These are phyloP conservation scores for Tympanuchus pallidicinctus DNA, from an alignment of 2,113 vertebrate species.

Conservation along the genomic window DNA sequence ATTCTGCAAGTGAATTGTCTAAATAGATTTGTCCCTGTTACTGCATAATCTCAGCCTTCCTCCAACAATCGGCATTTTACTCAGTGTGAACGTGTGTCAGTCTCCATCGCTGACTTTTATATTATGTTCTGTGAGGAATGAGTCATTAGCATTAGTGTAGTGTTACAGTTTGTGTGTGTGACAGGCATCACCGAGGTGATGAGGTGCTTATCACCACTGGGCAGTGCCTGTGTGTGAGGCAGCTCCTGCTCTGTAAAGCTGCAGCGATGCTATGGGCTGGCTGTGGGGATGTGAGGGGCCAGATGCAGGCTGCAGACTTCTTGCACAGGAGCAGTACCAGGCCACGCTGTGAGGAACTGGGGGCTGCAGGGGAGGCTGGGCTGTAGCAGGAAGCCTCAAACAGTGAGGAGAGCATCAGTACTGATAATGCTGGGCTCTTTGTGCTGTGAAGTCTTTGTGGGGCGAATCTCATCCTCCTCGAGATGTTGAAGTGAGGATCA, in stretches of 20 bases:
- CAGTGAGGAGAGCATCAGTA: background rate
- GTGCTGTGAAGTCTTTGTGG: background rate
- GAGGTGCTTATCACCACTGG: background rate
- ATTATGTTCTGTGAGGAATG: background rate
- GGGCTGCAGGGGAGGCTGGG: background rate
- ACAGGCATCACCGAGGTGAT: background rate
- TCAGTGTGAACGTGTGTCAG: accelerated
- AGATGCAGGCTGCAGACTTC: background rate
- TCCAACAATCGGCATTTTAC: background rate
- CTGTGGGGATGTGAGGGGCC: accelerated
- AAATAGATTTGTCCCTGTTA: background rate
- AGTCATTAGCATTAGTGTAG: background rate
- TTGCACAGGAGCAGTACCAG: background rate
- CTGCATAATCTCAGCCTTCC: background rate
- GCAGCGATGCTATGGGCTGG: background rate
- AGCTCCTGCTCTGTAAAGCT: too few species aligned
- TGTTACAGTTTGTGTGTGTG: background rate
- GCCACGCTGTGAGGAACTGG: background rate
- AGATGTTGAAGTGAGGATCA: background rate
- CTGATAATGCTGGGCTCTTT: background rate
- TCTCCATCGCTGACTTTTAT: background rate
- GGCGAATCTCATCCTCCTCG: background rate
- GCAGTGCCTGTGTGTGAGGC: background rate
- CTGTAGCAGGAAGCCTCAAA: background rate
- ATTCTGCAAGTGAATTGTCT: background rate